Conservation (phyloP, 2,797 vertebrate species). For the Sebastes iracundus region DNA sequence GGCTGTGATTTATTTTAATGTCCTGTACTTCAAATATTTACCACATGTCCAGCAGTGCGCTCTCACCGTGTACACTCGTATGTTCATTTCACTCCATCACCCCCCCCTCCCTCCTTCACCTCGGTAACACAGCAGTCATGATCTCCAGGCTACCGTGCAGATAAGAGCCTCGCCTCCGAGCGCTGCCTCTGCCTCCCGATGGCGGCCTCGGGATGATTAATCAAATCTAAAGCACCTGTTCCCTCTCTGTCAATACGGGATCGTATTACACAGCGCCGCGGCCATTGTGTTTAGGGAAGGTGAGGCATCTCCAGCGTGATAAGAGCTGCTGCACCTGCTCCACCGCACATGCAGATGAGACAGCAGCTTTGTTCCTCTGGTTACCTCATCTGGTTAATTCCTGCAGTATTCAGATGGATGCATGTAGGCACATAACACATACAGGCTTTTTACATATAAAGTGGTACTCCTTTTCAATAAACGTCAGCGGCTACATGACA, state of each 20-base stretch:
- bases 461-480: neutral
- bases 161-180: conserved; percentile 65
- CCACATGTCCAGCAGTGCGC: neutral
- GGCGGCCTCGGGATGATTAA: conserved; percentile 67
- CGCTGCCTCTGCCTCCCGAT: conserved; percentile 43
- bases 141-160: conserved; percentile 63
- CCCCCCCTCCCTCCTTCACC: neutral
- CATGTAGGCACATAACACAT: conserved; percentile 4
- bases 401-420: conserved; percentile 37
- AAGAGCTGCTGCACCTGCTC: conserved; percentile 64
- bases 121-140: conserved; percentile 62
- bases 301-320: conserved; percentile 45
- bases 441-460: neutral
- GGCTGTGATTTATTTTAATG: conserved; percentile 28
- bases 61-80: conserved; percentile 42
- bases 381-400: conserved; percentile 41
- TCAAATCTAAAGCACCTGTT: conserved; percentile 79
- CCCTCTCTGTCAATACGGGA: conserved; percentile 69
- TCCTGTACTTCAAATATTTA: conserved; percentile 36
- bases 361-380: conserved; percentile 38
- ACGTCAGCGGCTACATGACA: neutral
- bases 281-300: conserved; percentile 55
- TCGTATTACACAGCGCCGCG: conserved; percentile 59
- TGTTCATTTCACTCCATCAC: conserved; percentile 53
- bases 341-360: conserved; percentile 41